Conservation (phyloP, 2,113 vertebrate species). For the Platichthys flesus region DNA sequence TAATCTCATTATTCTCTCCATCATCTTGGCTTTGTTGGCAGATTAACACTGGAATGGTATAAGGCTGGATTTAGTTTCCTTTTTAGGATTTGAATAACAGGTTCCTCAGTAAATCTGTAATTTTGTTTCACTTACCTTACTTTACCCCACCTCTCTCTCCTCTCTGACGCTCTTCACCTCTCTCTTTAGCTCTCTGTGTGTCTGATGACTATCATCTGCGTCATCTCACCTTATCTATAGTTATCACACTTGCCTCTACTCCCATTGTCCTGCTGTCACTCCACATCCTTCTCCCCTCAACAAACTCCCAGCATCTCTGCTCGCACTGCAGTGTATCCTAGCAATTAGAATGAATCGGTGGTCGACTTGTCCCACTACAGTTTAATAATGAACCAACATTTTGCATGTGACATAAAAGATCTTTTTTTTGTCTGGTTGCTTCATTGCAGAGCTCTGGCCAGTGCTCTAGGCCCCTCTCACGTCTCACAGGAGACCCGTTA, state of each 20-base stretch:
- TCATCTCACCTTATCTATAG: slow-evolving; percentile 1
- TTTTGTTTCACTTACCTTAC: slow-evolving; percentile 38
- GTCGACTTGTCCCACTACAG: background rate
- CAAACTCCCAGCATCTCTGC: background rate
- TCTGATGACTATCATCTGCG: no score
- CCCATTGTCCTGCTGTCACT: background rate
- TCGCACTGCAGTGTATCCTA: background rate
- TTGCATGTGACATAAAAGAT: no score
- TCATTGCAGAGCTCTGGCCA: no score
- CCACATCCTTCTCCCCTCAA: background rate
- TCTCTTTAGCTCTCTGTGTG: background rate
- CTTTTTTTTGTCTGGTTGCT: no score
- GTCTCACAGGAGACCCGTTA: no score
- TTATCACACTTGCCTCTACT: background rate
- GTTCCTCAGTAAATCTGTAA: slow-evolving; percentile 34
- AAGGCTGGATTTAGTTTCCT: slow-evolving; percentile 62
- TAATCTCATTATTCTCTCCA: slow-evolving; percentile 67
- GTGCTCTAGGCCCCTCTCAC: no score
- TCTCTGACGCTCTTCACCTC: background rate
- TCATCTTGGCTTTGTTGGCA: slow-evolving; percentile 64
- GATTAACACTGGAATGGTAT: slow-evolving; percentile 58
- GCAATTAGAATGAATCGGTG: background rate
- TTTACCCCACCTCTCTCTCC: slow-evolving; percentile 17
- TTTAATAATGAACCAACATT: no score
- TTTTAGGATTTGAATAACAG: slow-evolving; percentile 51